These are phyloP conservation scores for Carpatolechia fugitivella DNA, from an alignment of 2,888 invertebrate genomes.

Conservation along the genomic window DNA sequence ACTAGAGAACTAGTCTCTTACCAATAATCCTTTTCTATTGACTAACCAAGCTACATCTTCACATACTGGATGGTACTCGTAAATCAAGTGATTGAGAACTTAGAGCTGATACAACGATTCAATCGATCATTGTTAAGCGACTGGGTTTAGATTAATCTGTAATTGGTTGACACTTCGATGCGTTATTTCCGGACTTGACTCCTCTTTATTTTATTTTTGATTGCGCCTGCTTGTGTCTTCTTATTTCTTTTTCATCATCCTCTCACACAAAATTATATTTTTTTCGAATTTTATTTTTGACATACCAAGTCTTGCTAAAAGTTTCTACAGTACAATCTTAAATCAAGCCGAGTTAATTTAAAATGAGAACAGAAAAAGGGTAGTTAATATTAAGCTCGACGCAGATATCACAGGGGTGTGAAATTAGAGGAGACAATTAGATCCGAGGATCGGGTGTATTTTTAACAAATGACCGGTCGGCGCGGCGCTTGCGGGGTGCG, in stretches of 20 bases:
- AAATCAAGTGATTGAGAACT: conserved; percentile 16
- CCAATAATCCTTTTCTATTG: no score
- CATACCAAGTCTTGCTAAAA: no score
- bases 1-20: not conserved
- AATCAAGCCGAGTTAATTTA: conserved; percentile 11
- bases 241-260: conserved; percentile 19
- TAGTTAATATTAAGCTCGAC: conserved; percentile 56
- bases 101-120: conserved; percentile 20
- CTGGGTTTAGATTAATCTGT: conserved; percentile 25
- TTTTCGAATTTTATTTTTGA: no score
- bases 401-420: conserved; percentile 72
- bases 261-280: conserved; percentile 14
- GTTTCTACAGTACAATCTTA: no score
- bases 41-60: not conserved
- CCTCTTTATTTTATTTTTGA: conserved; percentile 19
- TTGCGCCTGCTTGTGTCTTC: conserved; percentile 20
- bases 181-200: conserved; percentile 26
- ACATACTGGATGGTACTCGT: conserved; percentile 3
- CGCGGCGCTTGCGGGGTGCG: conserved; percentile 53
- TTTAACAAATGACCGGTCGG: conserved; percentile 77
- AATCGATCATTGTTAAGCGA: conserved; percentile 34
- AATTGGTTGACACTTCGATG: conserved; percentile 34
- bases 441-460: conserved; percentile 78
- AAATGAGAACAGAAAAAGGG: conserved; percentile 7
- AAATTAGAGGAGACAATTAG: conserved; percentile 79